Evolutionary conservation across 1,140 invertebrate genomes (phyloP).

Genomic region (Ladona fulva): DNA sequence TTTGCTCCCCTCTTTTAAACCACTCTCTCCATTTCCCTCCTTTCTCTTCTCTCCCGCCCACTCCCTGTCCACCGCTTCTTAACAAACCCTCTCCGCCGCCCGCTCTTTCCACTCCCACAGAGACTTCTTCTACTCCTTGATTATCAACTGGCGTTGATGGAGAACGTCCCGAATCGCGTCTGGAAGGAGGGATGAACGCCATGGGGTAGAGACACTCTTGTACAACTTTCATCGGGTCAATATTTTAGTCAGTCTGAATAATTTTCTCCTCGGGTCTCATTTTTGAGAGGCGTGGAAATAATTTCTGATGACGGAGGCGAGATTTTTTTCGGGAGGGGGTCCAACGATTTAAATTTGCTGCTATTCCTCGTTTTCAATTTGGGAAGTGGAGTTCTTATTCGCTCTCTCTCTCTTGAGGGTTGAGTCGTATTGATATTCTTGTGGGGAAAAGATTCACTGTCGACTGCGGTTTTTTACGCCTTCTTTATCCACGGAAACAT

Average conservation of each 20-base stretch:
- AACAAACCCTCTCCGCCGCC: too few relatives aligned
- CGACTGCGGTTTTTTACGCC: too few relatives aligned
- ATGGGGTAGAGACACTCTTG: background rate
- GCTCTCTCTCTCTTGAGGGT: too few relatives aligned
- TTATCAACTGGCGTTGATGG: background rate
- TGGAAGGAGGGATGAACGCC: too few relatives aligned
- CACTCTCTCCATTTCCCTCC: background rate
- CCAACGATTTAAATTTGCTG: background rate
- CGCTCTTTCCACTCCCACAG: background rate
- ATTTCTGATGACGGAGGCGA: background rate
- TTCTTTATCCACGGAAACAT: too few relatives aligned
- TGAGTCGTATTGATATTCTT: too few relatives aligned
- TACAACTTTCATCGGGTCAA: background rate
- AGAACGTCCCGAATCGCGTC: background rate
- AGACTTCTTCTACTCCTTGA: background rate
- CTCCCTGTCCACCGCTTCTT: background rate
- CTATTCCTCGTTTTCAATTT: background rate
- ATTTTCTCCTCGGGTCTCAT: background rate
- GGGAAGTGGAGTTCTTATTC: too few relatives aligned
- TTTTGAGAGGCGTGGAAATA: conserved; percentile 1
- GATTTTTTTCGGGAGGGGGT: background rate
- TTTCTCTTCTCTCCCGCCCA: background rate
- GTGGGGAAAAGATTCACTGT: too few relatives aligned
- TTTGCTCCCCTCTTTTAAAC: background rate
- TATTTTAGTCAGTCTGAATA: background rate